phyloP scores from a whole-genome alignment of 2,113 vertebrate genomes.

The Pogona vitticeps region DNA sequence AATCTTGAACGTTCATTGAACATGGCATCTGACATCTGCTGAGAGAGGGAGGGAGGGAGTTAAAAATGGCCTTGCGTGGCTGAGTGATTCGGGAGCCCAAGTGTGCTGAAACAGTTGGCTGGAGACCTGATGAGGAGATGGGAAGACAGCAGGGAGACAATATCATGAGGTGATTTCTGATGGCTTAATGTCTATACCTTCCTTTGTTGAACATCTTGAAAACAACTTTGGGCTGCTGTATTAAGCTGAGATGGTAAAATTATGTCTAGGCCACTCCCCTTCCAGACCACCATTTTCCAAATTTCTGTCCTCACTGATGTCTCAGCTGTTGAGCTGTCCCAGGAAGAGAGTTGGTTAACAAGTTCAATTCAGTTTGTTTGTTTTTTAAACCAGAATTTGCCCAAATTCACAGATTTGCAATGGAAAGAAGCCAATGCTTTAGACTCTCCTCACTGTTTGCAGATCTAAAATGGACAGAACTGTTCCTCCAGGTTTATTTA shows the following conservation, averaged over 20 bases:
- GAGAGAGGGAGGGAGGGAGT: neutral
- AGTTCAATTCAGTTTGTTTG: too few species aligned
- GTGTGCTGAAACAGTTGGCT: neutral
- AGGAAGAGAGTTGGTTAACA: too few species aligned
- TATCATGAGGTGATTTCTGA: neutral
- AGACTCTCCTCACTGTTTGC: too few species aligned
- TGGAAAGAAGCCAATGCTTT: too few species aligned
- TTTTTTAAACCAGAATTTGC: too few species aligned
- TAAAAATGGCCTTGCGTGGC: neutral
- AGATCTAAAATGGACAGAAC: too few species aligned
- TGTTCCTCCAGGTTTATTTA: too few species aligned
- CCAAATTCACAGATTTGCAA: too few species aligned
- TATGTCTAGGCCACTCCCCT: neutral
- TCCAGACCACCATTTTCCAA: too few species aligned
- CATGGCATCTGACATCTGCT: neutral
- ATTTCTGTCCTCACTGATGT: too few species aligned
- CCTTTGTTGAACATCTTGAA: neutral
- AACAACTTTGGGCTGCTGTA: neutral
- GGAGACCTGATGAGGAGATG: neutral
- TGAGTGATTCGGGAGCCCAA: neutral
- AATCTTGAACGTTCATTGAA: slow-evolving; percentile 19
- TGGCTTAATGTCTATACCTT: neutral
- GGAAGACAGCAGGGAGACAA: neutral
- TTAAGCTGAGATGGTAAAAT: neutral
- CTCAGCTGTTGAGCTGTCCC: too few species aligned